Conservation (phyloP, 1,140 invertebrate genomes). For the Cephus cinctus region DNA sequence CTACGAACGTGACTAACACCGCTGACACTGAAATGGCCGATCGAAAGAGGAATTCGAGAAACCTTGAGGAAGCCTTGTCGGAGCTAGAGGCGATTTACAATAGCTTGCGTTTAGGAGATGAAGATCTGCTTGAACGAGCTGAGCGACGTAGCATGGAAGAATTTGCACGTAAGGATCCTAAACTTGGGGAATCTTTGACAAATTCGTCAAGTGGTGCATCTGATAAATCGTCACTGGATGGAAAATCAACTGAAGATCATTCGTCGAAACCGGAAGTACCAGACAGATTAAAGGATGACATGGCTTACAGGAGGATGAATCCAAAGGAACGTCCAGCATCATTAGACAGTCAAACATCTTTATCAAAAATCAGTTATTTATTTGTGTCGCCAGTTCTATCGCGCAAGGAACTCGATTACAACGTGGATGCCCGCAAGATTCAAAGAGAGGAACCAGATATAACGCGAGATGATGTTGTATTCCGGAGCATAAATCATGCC, state of each 20-base stretch:
- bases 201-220: too few relatives aligned
- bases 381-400: conserved; percentile 66
- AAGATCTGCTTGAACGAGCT: conserved; percentile 75
- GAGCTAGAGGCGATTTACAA: conserved; percentile 90
- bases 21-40: too few relatives aligned
- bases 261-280: conserved; percentile 44
- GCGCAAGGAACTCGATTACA: conserved; percentile 34
- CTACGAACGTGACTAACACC: too few relatives aligned
- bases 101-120: conserved; percentile 76
- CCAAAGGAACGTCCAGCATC: conserved; percentile 57
- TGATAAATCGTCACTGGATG: too few relatives aligned
- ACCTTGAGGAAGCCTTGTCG: conserved; percentile 81
- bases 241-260: too few relatives aligned
- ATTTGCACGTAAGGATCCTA: conserved; percentile 26
- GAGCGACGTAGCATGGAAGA: conserved; percentile 68
- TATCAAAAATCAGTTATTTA: conserved; percentile 72
- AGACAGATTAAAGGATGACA: conserved; percentile 73
- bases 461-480: conserved; percentile 80
- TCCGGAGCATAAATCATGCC: conserved; percentile 73
- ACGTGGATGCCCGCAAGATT: conserved; percentile 51
- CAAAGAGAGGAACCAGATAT: conserved; percentile 73
- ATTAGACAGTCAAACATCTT: conserved; percentile 57
- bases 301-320: conserved; percentile 74
- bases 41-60: conserved; percentile 63
- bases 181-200: conserved; percentile 20